Conservation (phyloP, 2,888 invertebrate genomes). For the Ernsta delagoae region DNA sequence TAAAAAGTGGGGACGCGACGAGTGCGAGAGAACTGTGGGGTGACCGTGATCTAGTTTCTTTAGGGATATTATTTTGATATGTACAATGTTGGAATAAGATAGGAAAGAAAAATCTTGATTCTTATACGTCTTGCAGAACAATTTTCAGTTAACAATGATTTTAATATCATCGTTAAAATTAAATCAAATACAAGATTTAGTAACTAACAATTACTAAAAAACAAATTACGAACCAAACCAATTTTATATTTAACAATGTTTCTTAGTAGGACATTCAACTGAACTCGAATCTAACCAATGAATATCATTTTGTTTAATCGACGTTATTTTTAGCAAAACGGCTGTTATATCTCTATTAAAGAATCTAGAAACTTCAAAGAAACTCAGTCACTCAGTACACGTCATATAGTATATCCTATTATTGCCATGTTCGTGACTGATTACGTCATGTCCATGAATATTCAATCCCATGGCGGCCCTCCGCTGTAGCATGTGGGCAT, state of each 20-base stretch:
- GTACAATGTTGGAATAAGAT: background rate
- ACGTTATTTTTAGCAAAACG: too few relatives aligned
- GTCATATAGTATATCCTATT: background rate
- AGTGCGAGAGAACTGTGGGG: constrained; percentile 57
- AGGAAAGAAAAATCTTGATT: background rate
- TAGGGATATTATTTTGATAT: background rate
- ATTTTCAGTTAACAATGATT: too few relatives aligned
- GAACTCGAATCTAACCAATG: too few relatives aligned
- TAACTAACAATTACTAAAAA: too few relatives aligned
- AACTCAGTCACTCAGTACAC: background rate
- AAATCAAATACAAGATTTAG: too few relatives aligned
- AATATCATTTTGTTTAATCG: too few relatives aligned
- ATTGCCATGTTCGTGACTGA: background rate
- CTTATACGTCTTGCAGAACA: too few relatives aligned
- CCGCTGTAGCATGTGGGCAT: constrained; percentile 72
- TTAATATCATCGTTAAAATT: too few relatives aligned
- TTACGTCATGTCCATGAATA: constrained; percentile 19
- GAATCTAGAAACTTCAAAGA: background rate
- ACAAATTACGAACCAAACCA: too few relatives aligned
- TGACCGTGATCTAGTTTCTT: constrained; percentile 44
- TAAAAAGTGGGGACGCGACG: constrained; percentile 65
- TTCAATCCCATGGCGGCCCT: constrained; percentile 48
- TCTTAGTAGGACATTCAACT: too few relatives aligned
- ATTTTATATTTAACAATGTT: too few relatives aligned
- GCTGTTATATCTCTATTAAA: background rate